Percentiles rank a stretch among this genome's conserved stretches.
These are phyloP conservation scores for Eurosta solidaginis DNA, from an alignment of 1,140 invertebrate species.

Conservation along the genomic window DNA sequence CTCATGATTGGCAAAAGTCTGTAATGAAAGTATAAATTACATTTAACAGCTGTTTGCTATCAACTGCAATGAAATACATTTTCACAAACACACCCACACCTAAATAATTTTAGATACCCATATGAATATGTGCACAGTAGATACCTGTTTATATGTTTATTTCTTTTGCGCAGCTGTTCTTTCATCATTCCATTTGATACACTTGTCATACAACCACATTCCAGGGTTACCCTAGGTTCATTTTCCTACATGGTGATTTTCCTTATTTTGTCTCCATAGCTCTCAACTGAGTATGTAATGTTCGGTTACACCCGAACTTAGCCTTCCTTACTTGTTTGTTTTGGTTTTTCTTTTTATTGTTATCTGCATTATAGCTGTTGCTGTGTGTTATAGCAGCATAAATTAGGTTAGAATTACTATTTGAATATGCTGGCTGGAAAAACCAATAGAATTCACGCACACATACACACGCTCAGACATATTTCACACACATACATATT, in stretches of 20 bases:
- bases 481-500: not conserved
- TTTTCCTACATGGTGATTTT: too few relatives aligned
- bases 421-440: constrained; percentile 8
- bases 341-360: not conserved
- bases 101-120: too few relatives aligned
- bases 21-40: constrained; percentile 30
- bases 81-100: too few relatives aligned
- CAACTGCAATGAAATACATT: not conserved
- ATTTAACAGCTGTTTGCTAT: not conserved
- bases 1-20: constrained; percentile 20
- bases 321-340: too few relatives aligned
- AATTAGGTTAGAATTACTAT: constrained; percentile 26
- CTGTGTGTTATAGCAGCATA: not conserved
- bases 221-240: too few relatives aligned
- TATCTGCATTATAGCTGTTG: not conserved
- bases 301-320: too few relatives aligned
- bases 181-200: too few relatives aligned
- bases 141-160: not conserved
- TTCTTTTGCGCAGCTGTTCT: not conserved
- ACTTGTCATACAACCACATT: not conserved
- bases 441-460: not conserved
- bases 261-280: too few relatives aligned
- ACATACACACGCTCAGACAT: not conserved
- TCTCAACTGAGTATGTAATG: too few relatives aligned
- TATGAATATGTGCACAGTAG: too few relatives aligned